Evolutionary conservation across 2,797 vertebrate species (phyloP), one percentile per base, ranked within the genome.

Genomic region (Kryptopterus vitreolus): DNA sequence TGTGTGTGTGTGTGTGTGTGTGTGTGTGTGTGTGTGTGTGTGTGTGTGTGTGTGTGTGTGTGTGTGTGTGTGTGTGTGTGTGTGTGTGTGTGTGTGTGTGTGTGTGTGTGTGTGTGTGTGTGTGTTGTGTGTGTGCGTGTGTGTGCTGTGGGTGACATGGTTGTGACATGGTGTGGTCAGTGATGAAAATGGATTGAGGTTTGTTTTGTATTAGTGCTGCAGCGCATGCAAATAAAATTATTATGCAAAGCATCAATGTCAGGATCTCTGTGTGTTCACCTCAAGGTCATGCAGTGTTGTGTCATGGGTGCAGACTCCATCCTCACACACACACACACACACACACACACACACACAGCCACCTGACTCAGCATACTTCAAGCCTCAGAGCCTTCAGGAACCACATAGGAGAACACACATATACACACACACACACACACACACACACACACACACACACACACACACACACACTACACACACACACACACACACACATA

Each of bases 361-460:
- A 69, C 89, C 87, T 92, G 92, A 93, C 87, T 93, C 92, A 88
- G 84, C 81, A 80, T 35, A 35, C 85, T 76, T 35, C 77, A 80
- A 85, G 76, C 57, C 66, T n/a, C 33, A n/a, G 24, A 46, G 77
- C 87, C 88, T 86, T 77, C 83, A 88, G 88, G 88, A 84, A 85
- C 89, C 88, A 90, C 89, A 89, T 88, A 90, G 88, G 86, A 90
- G 89, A 86, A 80, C 66, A 69, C 24, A 69, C 38, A 43, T 10
- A 10, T 43, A 10, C 38, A 10, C 38, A 38, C 7, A 7, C 35
- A 7, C 7, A 79, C 38, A 69, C n/a, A 48, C 38, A 7, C 35
- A 7, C 35, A 7, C 35, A 79, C 65, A 69, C n/a, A 69, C 38
- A 31, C 43, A 50, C 46, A 11, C 66, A 48, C 35, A 68, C 38